Percentiles rank a stretch among this genome's conserved stretches.
Evolutionary conservation across 1,140 invertebrate genomes (phyloP).

Genomic region (Cepaea nemoralis): DNA sequence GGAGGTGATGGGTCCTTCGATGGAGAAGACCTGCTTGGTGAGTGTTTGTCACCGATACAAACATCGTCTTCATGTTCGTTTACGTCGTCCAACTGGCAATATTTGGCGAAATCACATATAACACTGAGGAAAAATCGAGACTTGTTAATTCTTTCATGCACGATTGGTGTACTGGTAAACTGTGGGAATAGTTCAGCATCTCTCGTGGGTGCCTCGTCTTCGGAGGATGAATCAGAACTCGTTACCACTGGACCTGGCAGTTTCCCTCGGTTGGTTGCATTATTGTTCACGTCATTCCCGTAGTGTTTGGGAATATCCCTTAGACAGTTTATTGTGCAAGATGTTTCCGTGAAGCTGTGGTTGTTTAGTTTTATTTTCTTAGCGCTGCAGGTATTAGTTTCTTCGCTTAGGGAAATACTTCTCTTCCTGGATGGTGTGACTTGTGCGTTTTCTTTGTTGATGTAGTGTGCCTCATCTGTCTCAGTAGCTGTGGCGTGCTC

Average conservation of each 20-base stretch:
- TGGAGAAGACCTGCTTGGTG: background rate
- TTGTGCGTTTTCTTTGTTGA: background rate
- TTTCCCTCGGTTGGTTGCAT: too few relatives aligned
- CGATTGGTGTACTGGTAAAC: background rate
- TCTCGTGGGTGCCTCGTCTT: too few relatives aligned
- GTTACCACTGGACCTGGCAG: too few relatives aligned
- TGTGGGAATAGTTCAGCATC: background rate
- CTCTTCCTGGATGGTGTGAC: background rate
- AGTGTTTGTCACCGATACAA: background rate
- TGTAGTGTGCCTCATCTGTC: background rate
- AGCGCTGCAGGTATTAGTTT: background rate
- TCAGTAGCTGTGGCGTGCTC: background rate
- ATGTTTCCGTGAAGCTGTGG: too few relatives aligned
- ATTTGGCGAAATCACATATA: background rate
- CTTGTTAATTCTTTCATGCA: background rate
- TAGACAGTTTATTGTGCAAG: too few relatives aligned
- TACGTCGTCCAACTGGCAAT: background rate
- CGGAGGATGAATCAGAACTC: too few relatives aligned
- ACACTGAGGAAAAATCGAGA: background rate
- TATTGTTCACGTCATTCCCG: too few relatives aligned
- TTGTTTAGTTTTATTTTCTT: too few relatives aligned
- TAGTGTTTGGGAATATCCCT: too few relatives aligned
- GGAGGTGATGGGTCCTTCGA: background rate
- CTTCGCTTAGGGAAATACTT: background rate
- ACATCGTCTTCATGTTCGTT: background rate